Evolutionary conservation across 2,888 invertebrate genomes (phyloP).

Genomic region (Acrobasis suavella): DNA sequence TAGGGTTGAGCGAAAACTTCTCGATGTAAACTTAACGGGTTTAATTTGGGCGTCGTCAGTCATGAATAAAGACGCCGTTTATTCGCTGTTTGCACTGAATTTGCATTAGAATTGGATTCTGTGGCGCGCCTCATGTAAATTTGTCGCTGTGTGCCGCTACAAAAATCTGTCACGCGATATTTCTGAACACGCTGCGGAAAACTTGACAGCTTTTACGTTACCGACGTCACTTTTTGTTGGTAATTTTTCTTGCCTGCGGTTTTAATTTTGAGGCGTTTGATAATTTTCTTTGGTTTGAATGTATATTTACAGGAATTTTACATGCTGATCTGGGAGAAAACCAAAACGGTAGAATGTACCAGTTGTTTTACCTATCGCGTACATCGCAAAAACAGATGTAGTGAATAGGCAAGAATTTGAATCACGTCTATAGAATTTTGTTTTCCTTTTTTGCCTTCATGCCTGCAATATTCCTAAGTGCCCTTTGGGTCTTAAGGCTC

Average conservation of each 20-base stretch:
- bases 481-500: too few relatives aligned
- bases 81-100: constrained; percentile 31
- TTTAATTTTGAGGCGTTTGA: neutral
- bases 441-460: too few relatives aligned
- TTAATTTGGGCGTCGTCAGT: constrained; percentile 29
- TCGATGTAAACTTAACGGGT: constrained; percentile 26
- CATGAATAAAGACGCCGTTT: constrained; percentile 33
- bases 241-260: neutral
- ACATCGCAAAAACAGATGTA: too few relatives aligned
- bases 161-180: constrained; percentile 26
- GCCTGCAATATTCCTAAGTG: too few relatives aligned
- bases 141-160: constrained; percentile 23
- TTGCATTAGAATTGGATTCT: constrained; percentile 36
- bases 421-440: too few relatives aligned
- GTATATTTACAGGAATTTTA: too few relatives aligned
- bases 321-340: too few relatives aligned
- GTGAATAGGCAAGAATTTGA: too few relatives aligned
- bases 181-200: neutral
- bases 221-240: constrained; percentile 1
- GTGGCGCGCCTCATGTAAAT: constrained; percentile 33
- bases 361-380: too few relatives aligned
- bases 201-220: neutral
- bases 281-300: neutral
- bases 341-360: too few relatives aligned
- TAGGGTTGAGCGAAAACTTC: constrained; percentile 17